phyloP scores from a whole-genome alignment of 2,888 invertebrate genomes.

The Hirtodrosophila duncani region DNA sequence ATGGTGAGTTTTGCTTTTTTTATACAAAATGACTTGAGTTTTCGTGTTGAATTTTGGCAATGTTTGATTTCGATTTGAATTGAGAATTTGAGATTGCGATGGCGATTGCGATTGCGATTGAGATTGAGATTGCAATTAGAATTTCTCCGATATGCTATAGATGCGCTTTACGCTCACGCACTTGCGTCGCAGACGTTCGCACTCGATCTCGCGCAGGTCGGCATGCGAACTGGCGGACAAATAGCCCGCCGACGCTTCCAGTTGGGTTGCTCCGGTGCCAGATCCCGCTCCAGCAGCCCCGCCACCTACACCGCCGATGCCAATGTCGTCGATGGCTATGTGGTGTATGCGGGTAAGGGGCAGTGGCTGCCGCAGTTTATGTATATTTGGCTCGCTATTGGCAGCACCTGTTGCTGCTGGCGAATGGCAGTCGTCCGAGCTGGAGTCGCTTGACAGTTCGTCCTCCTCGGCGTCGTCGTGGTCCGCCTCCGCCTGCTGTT shows the following conservation, averaged over 20 bases:
- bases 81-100: constrained; percentile 25
- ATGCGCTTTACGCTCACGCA: constrained; percentile 77
- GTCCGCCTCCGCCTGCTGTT: not conserved
- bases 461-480: constrained; percentile 4
- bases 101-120: constrained; percentile 24
- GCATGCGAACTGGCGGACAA: constrained; percentile 70
- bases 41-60: constrained; percentile 7
- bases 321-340: constrained; percentile 60
- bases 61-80: constrained; percentile 22
- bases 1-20: constrained; percentile 15
- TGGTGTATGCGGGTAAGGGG: constrained; percentile 48
- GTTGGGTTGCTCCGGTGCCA: constrained; percentile 2
- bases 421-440: constrained; percentile 34
- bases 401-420: constrained; percentile 43
- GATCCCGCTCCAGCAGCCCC: no score
- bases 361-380: constrained; percentile 13
- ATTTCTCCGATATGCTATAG: constrained; percentile 78
- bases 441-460: constrained; percentile 21
- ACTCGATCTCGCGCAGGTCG: constrained; percentile 76
- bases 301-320: constrained; percentile 33
- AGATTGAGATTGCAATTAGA: constrained; percentile 51
- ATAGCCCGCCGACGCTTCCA: constrained; percentile 24
- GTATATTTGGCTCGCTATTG: constrained; percentile 60
- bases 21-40: no score
- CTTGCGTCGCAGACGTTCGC: constrained; percentile 76